A percentile compares a stretch with the other conserved stretches of the same genome.
These are phyloP conservation scores for Atta cephalotes DNA, from an alignment of 1,140 invertebrate genomes.

Conservation along the genomic window DNA sequence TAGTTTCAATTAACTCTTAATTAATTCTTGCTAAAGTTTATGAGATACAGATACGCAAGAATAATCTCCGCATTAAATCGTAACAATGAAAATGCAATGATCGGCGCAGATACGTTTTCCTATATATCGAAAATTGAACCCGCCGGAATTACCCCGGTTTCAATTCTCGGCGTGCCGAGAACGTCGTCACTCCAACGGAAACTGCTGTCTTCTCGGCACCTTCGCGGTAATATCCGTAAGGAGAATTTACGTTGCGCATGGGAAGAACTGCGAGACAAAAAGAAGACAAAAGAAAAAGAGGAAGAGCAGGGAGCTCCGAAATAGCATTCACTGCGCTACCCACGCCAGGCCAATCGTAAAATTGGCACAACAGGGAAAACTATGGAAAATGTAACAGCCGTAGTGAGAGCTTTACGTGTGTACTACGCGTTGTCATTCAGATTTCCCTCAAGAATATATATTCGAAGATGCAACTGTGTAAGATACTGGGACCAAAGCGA, in stretches of 20 bases:
- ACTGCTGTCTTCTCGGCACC: conserved; percentile 33
- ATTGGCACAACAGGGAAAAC: conserved; percentile 47
- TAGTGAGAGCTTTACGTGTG: conserved; percentile 17
- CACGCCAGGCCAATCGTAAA: conserved; percentile 48
- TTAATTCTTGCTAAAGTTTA: not conserved
- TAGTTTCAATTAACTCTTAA: not conserved
- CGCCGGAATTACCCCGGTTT: conserved; percentile 15
- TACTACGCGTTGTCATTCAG: not conserved
- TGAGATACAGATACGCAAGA: not conserved
- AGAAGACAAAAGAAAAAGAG: not conserved
- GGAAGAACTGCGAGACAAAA: conserved; percentile 1
- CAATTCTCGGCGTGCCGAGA: conserved; percentile 17
- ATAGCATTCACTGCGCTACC: conserved; percentile 54
- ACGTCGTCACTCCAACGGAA: conserved; percentile 40
- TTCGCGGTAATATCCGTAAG: conserved; percentile 42
- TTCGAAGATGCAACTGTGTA: not conserved
- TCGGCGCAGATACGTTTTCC: not conserved
- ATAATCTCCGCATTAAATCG: not conserved
- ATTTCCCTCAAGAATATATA: not conserved
- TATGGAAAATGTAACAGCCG: conserved; percentile 50
- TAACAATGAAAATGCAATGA: not conserved
- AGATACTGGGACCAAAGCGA: not conserved
- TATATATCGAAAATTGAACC: conserved; percentile 37
- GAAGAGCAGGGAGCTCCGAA: conserved; percentile 18
- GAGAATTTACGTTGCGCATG: conserved; percentile 43